Evolutionary conservation across 2,888 invertebrate genomes (phyloP), one percentile per base, ranked within the genome.

Genomic region (Lagria hirta): DNA sequence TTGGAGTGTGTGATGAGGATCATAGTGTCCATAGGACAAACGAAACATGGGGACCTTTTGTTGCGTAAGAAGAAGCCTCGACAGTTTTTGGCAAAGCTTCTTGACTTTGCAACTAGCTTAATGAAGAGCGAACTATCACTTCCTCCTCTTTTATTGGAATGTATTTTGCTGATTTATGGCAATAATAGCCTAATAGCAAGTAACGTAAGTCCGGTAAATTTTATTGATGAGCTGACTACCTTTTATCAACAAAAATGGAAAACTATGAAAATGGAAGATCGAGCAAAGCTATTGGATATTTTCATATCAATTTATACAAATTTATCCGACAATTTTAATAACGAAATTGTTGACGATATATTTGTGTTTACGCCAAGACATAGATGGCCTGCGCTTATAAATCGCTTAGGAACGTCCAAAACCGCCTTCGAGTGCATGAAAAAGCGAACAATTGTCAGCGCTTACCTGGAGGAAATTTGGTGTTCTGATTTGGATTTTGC

Each of bases 101-200:
- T n/a, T n/a, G n/a, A n/a, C n/a, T n/a, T n/a, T n/a, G n/a, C n/a
- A n/a, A n/a, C n/a, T n/a, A n/a, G n/a, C n/a, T n/a, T n/a, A n/a
- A n/a, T n/a, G n/a, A n/a, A n/a, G n/a, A n/a, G n/a, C n/a, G n/a
- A n/a, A n/a, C n/a, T n/a, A n/a, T n/a, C n/a, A n/a, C n/a, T n/a
- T n/a, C n/a, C 48, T 15, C 32, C 42, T 12, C 29, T 44, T 6
- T 42, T 56, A 23, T 29, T 55, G n/a, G 46, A 52, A 23, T 57
- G 53, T 37, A 55, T 52, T 24, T 11, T 32, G 10, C 52, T 43
- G 34, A 47, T 59, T 13, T 54, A 52, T 27, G 16, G 17, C 12
- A 40, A 40, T 16, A 49, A 54, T 29, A 33, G 47, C 11, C 38
- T 48, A 10, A 22, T 38, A 5, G 41, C 51, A 12, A 24, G 29